Conservation (phyloP, 2,113 vertebrate species). For the Callopanchax toddi region DNA sequence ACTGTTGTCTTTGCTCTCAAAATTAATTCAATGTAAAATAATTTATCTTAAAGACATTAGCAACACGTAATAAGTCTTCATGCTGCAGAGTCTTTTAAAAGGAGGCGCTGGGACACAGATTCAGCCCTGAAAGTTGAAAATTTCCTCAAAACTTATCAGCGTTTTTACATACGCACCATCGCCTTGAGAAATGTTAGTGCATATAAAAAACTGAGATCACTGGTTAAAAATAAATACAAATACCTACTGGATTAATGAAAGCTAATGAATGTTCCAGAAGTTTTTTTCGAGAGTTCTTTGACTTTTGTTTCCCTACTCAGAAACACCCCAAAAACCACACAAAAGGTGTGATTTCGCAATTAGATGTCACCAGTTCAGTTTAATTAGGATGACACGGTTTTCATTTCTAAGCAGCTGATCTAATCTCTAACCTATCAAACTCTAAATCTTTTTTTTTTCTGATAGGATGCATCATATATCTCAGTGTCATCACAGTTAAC, state of each 20-base stretch:
- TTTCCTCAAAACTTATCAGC: too few relatives aligned
- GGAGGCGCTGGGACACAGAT: not conserved
- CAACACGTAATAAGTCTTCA: not conserved
- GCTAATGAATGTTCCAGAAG: not conserved
- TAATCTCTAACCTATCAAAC: slow-evolving; percentile 5
- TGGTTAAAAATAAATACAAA: too few relatives aligned
- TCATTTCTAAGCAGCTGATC: slow-evolving; percentile 29
- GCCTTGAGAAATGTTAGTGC: too few relatives aligned
- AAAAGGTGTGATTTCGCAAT: slow-evolving; percentile 27
- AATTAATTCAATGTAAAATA: not conserved
- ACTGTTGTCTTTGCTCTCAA: not conserved
- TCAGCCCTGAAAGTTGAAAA: too few relatives aligned
- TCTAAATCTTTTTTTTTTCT: slow-evolving; percentile 6
- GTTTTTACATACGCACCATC: too few relatives aligned
- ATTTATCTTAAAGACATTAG: too few relatives aligned
- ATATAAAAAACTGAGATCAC: too few relatives aligned
- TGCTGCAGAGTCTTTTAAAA: too few relatives aligned
- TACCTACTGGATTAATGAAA: too few relatives aligned
- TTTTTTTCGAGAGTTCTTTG: not conserved
- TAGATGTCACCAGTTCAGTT: slow-evolving; percentile 22
- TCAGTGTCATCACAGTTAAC: slow-evolving; percentile 68
- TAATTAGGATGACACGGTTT: slow-evolving; percentile 32
- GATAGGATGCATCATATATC: not conserved
- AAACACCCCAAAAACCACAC: slow-evolving; percentile 1
- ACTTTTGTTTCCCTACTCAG: slow-evolving; percentile 11